These are phyloP conservation scores for Channa maculata DNA, from an alignment of 2,113 vertebrate species.

Conservation along the genomic window DNA sequence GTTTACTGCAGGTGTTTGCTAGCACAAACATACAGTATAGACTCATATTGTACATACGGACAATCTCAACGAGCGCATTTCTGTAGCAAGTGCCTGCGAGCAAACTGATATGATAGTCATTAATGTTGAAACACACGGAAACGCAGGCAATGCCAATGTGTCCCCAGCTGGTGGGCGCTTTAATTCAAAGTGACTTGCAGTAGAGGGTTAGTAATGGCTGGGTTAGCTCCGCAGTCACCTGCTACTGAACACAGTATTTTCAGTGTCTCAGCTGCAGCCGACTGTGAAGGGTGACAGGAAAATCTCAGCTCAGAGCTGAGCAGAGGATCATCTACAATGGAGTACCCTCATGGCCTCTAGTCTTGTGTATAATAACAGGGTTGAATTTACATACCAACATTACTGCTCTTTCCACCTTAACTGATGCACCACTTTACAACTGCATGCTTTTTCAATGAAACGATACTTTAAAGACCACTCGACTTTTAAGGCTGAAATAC, in stretches of 20 bases:
- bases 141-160: slow-evolving; percentile 13
- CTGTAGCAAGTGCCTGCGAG: slow-evolving; percentile 27
- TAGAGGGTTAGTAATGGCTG: slow-evolving; percentile 33
- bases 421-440: not conserved
- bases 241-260: slow-evolving; percentile 34
- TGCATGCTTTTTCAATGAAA: no score
- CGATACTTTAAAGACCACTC: no score
- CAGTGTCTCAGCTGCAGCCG: slow-evolving; percentile 18
- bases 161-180: slow-evolving; percentile 17
- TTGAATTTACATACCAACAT: slow-evolving; percentile 14
- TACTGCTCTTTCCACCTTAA: not conserved
- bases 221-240: slow-evolving; percentile 37
- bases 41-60: no score
- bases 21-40: no score
- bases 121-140: slow-evolving; percentile 46
- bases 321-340: not conserved
- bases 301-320: slow-evolving; percentile 28
- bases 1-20: no score
- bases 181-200: slow-evolving; percentile 31
- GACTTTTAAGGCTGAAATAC: not conserved
- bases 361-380: slow-evolving; percentile 13
- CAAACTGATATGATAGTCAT: slow-evolving; percentile 28
- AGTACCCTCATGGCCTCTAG: not conserved
- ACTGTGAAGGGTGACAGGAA: slow-evolving; percentile 38
- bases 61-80: not conserved